Percentiles rank a stretch among this genome's conserved stretches.
phyloP scores from a whole-genome alignment of 1,140 invertebrate species.

The Musca vetustissima region DNA sequence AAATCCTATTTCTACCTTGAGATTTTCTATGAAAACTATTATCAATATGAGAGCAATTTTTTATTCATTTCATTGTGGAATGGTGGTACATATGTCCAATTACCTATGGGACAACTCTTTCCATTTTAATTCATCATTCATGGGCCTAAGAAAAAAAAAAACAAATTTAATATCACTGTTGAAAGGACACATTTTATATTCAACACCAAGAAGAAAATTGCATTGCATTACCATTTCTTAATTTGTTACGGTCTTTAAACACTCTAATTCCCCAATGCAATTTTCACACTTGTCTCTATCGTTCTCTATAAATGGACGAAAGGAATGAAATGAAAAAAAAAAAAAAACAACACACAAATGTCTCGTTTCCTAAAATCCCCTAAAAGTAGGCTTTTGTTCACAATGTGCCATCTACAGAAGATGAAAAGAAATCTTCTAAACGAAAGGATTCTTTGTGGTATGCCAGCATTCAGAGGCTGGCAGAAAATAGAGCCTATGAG shows the following conservation, averaged over 20 bases:
- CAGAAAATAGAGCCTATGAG: no score
- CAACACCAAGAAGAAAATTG: not conserved
- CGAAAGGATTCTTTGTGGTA: not conserved
- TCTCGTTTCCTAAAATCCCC: not conserved
- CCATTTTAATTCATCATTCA: no score
- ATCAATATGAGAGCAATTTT: no score
- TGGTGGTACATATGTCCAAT: no score
- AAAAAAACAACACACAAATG: not conserved
- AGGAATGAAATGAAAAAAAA: not conserved
- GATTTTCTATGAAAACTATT: no score
- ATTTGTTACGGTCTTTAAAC: slow-evolving; percentile 22
- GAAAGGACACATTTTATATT: no score
- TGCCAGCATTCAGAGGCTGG: no score
- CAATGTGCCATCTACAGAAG: not conserved
- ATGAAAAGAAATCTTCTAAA: not conserved
- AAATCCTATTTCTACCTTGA: no score
- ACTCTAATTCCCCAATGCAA: slow-evolving; percentile 31
- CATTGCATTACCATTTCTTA: slow-evolving; percentile 22
- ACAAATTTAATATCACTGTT: no score
- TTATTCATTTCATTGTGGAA: no score
- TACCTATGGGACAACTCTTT: no score
- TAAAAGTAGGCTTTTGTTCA: not conserved
- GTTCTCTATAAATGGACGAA: not conserved
- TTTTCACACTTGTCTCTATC: slow-evolving; percentile 28
- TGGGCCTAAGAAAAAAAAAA: no score